Percentiles rank a stretch among this genome's conserved stretches.
phyloP scores from a whole-genome alignment of 2,797 vertebrate species.

The Tamandua tetradactyla region DNA sequence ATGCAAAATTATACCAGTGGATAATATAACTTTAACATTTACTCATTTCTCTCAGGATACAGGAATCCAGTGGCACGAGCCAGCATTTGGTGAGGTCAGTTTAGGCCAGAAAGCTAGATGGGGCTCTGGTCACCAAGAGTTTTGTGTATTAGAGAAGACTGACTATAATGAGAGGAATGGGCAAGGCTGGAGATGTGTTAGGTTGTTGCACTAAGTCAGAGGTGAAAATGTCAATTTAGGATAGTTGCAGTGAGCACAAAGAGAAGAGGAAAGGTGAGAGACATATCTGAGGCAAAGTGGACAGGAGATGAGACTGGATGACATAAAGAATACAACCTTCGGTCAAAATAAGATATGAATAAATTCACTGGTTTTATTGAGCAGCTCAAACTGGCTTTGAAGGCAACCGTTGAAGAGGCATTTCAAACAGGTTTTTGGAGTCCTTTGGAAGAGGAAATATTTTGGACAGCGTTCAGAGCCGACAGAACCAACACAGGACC shows the following conservation, averaged over 20 bases:
- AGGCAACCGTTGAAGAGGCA: slow-evolving; percentile 12
- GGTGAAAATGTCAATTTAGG: not conserved
- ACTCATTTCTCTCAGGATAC: not conserved
- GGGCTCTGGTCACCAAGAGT: not conserved
- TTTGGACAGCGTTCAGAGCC: no score
- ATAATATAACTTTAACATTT: not conserved
- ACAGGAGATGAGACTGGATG: not conserved
- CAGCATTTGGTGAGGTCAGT: not conserved
- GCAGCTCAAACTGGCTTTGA: slow-evolving; percentile 43
- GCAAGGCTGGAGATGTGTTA: not conserved
- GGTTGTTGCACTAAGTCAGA: not conserved
- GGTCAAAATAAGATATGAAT: slow-evolving; percentile 4
- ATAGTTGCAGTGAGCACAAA: not conserved
- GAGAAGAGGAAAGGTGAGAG: not conserved
- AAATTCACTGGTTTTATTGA: slow-evolving; percentile 64
- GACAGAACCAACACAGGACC: no score
- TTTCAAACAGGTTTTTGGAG: slow-evolving; percentile 13
- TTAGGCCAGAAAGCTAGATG: not conserved
- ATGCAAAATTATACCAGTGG: no score
- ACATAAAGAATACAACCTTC: slow-evolving; percentile 36
- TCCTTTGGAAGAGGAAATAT: no score
- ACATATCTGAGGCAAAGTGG: not conserved
- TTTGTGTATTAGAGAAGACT: not conserved
- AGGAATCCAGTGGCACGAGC: not conserved
- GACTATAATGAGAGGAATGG: not conserved